Conservation (phyloP, 2,113 vertebrate genomes). For the Ariopsis seemanni region DNA sequence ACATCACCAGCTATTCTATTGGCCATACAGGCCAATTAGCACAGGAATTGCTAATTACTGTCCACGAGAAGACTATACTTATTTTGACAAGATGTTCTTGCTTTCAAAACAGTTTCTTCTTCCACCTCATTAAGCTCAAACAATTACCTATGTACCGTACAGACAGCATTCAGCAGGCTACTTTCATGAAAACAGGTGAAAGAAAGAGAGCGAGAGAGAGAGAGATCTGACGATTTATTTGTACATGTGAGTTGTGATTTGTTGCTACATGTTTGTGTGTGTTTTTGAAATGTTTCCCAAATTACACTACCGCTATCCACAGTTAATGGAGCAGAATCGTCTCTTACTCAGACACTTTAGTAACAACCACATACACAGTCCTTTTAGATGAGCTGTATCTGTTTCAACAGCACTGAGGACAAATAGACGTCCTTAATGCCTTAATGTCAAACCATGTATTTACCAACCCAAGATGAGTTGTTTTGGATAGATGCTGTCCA, state of each 20-base stretch:
- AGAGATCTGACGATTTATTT: constrained; percentile 8
- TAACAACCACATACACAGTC: not conserved
- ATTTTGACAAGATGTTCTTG: constrained; percentile 47
- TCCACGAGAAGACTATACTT: constrained; percentile 38
- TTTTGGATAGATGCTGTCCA: not conserved
- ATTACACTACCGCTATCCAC: constrained; percentile 34
- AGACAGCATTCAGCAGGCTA: constrained; percentile 28
- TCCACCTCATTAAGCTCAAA: constrained; percentile 57
- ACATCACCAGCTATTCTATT: constrained; percentile 29
- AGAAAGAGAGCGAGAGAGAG: constrained; percentile 2
- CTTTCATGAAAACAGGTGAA: constrained; percentile 37
- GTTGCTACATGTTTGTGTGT: constrained; percentile 20
- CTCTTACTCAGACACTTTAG: constrained; percentile 26
- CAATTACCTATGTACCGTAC: constrained; percentile 50
- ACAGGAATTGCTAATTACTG: constrained; percentile 39
- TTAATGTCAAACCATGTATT: not conserved
- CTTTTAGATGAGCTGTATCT: not conserved
- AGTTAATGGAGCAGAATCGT: constrained; percentile 35
- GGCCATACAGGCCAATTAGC: constrained; percentile 37
- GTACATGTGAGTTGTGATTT: constrained; percentile 19
- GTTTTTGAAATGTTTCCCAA: constrained; percentile 20
- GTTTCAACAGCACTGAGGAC: not conserved
- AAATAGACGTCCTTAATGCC: not conserved
- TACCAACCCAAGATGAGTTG: not conserved
- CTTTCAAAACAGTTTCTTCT: constrained; percentile 38